These are phyloP conservation scores for Monarcha castaneiventris DNA, from an alignment of 2,113 vertebrate genomes.

Conservation along the genomic window DNA sequence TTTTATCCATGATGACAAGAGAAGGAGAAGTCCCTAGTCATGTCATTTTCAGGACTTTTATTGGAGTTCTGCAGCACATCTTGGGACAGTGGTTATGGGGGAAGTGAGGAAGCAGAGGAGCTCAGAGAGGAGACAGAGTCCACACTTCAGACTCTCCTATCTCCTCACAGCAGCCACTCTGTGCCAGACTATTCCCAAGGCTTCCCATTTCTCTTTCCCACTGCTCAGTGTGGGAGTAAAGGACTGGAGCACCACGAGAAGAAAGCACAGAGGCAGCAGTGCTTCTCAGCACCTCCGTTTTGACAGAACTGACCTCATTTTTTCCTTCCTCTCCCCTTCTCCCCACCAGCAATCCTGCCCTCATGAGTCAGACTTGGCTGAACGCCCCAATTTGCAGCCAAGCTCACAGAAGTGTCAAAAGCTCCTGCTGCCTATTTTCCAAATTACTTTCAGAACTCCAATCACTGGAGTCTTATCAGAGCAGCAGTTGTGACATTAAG, in stretches of 20 bases:
- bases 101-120: background rate
- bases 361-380: slow-evolving; percentile 37
- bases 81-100: background rate
- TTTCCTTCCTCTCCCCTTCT: slow-evolving; percentile 22
- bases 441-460: slow-evolving; percentile 23
- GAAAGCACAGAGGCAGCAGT: background rate
- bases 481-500: slow-evolving; percentile 39
- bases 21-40: background rate
- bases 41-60: background rate
- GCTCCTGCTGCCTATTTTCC: slow-evolving; percentile 14
- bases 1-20: background rate
- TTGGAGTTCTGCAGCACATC: background rate
- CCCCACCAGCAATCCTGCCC: background rate
- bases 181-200: background rate
- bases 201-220: background rate
- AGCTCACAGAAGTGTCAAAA: slow-evolving; percentile 39
- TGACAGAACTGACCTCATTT: slow-evolving; percentile 30
- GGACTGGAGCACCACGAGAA: background rate
- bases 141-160: background rate
- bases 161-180: background rate
- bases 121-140: background rate
- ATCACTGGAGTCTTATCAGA: slow-evolving; percentile 23
- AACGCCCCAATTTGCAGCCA: background rate
- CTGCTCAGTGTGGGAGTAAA: background rate
- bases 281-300: background rate